Base-by-base conservation (phyloP, 2,113 vertebrate species). In the Campylorhamphus procurvoides region DNA sequence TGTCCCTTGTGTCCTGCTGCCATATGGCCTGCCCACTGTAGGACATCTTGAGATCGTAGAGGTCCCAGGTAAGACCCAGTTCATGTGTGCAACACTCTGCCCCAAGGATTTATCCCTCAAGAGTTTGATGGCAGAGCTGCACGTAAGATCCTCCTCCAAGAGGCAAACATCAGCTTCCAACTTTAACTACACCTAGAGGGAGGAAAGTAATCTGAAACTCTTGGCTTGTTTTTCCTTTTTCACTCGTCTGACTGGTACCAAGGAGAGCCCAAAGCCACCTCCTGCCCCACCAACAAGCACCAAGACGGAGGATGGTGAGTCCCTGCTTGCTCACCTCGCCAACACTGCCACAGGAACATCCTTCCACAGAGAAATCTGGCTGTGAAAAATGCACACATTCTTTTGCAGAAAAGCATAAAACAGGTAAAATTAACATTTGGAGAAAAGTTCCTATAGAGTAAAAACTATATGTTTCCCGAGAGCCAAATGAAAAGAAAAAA, bases 381-480 rank as follows among this genome's bases (percentile, higher is more conserved):
- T 4, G 2, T 56, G 60, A 83, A 28, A 76, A 96, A 69, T 31
- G 55, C 72, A 91, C 49, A 28, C 1, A 3, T 71, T 84, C 63
- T 52, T 42, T 24, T 72, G 84, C 50, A 71, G 3, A 8, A 31
- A 24, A 42, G 40, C 84, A 94, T 42, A 91, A 86, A 96, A 50
- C 79, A 96, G 96, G 92, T 96, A 94, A 88, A 97, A 96, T 96
- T 92, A 94, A 59, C 67, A 92, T 95, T 87, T 94, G 84, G 77
- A 90, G 71, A 53, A 73, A 71, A 93, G 83, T 80, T 92, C 44
- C 68, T 93, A 16, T 39, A 64, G 92, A 96, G 93, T 93, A 94
- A 52, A 91, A 46, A 33, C 80, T 90, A 20, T 90, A 85, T 5
- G 18, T 95, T 93, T 59, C 71, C 87, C 1, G 0, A 74, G 90